phyloP scores from a whole-genome alignment of 2,888 invertebrate genomes.

The Opisthograptis luteolata region DNA sequence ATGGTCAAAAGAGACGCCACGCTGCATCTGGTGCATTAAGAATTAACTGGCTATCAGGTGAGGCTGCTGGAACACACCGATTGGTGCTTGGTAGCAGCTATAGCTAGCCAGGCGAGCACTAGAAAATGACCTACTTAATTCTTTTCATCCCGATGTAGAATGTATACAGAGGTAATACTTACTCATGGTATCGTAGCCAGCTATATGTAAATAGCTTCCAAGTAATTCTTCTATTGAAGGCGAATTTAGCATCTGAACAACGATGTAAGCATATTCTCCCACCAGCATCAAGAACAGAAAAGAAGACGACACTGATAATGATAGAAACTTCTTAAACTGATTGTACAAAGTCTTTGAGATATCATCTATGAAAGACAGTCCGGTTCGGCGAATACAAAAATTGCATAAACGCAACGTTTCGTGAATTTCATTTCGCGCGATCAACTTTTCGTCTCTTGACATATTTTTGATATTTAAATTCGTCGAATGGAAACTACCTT shows the following conservation, averaged over 20 bases:
- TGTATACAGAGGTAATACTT: constrained; percentile 35
- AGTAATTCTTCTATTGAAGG: constrained; percentile 61
- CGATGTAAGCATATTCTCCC: constrained; percentile 57
- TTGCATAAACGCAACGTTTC: constrained; percentile 55
- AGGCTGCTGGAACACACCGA: too few relatives aligned
- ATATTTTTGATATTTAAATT: constrained; percentile 8
- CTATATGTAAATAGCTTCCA: constrained; percentile 60
- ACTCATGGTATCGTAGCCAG: constrained; percentile 70
- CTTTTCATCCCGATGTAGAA: too few relatives aligned
- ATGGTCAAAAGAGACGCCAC: too few relatives aligned
- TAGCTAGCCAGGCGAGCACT: too few relatives aligned
- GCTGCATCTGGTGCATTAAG: too few relatives aligned
- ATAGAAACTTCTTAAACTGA: constrained; percentile 39
- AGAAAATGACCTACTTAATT: too few relatives aligned
- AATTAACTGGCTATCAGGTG: too few relatives aligned
- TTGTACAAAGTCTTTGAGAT: constrained; percentile 39
- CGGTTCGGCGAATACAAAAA: constrained; percentile 56
- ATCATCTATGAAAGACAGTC: constrained; percentile 57
- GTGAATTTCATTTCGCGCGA: constrained; percentile 53
- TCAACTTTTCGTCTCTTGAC: constrained; percentile 14
- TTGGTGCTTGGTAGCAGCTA: too few relatives aligned
- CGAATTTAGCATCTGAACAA: constrained; percentile 46
- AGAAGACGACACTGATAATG: constrained; percentile 46
- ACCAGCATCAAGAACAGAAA: constrained; percentile 51
- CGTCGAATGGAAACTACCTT: background rate